These are phyloP conservation scores for Vanessa cardui DNA, from an alignment of 2,888 invertebrate genomes.

Conservation along the genomic window DNA sequence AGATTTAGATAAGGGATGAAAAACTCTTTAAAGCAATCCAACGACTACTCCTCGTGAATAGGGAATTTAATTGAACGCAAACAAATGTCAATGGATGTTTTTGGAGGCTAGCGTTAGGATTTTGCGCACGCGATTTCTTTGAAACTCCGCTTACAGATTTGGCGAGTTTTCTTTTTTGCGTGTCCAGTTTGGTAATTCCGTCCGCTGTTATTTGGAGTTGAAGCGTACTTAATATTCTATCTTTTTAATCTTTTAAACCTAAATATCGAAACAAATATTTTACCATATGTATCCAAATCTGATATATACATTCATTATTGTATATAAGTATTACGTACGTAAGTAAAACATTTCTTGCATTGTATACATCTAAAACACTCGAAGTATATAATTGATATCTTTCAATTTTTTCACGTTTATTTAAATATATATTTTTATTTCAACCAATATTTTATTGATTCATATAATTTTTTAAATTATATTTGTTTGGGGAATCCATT, in stretches of 20 bases:
- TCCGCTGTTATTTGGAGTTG: slow-evolving; percentile 7
- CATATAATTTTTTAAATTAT: too few relatives aligned
- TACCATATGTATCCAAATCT: background rate
- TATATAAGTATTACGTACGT: too few relatives aligned
- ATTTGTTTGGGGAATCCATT: too few relatives aligned
- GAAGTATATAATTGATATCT: too few relatives aligned
- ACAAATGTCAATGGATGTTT: slow-evolving; percentile 48
- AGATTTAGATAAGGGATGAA: slow-evolving; percentile 59
- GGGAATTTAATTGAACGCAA: slow-evolving; percentile 43
- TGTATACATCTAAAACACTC: too few relatives aligned
- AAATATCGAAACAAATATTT: slow-evolving; percentile 3
- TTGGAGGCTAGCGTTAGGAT: slow-evolving; percentile 59
- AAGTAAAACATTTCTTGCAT: too few relatives aligned
- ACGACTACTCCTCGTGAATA: slow-evolving; percentile 47
- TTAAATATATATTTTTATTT: too few relatives aligned
- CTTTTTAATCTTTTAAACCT: slow-evolving; percentile 18
- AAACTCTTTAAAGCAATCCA: slow-evolving; percentile 45
- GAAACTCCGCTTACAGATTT: slow-evolving; percentile 58
- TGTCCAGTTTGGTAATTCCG: slow-evolving; percentile 56
- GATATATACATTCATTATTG: background rate
- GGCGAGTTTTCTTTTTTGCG: slow-evolving; percentile 52
- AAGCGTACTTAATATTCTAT: slow-evolving; percentile 15
- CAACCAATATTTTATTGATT: too few relatives aligned
- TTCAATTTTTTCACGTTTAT: too few relatives aligned
- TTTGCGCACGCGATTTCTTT: slow-evolving; percentile 61